These are phyloP conservation scores for Polypterus bichir DNA, from an alignment of 2,113 vertebrate genomes.

Conservation along the genomic window DNA sequence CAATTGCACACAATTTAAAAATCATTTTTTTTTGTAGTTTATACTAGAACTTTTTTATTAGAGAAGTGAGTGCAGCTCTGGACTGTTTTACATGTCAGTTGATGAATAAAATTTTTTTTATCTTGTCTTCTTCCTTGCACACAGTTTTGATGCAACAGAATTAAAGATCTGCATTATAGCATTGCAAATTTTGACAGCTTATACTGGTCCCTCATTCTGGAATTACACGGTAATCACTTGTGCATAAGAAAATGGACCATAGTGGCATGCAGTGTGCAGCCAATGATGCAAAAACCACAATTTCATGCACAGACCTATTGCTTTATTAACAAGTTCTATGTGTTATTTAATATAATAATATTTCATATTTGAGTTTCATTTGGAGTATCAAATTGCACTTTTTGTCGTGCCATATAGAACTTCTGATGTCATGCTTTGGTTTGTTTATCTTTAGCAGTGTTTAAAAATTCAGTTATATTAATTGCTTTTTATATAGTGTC, in stretches of 20 bases:
- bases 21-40: no score
- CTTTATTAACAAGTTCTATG: no score
- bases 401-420: no score
- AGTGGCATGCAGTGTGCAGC: conserved; percentile 17
- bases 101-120: not conserved
- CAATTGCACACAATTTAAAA: no score
- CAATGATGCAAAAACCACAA: conserved; percentile 31
- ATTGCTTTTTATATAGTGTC: no score
- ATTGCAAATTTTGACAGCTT: conserved; percentile 51
- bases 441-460: no score
- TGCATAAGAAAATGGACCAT: conserved; percentile 21
- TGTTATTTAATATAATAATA: no score
- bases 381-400: no score
- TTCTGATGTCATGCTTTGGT: no score
- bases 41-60: not conserved
- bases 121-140: conserved; percentile 25
- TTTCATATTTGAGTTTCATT: no score
- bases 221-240: conserved; percentile 53
- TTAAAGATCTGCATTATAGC: conserved; percentile 54
- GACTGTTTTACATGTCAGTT: not conserved
- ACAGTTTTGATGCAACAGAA: conserved; percentile 68
- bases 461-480: no score
- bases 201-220: conserved; percentile 56
- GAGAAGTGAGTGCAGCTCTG: not conserved
- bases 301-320: conserved; percentile 40